Percentiles rank a stretch among this genome's conserved stretches.
Conservation (phyloP, 2,888 invertebrate genomes). For the Diarsia dahlii region DNA sequence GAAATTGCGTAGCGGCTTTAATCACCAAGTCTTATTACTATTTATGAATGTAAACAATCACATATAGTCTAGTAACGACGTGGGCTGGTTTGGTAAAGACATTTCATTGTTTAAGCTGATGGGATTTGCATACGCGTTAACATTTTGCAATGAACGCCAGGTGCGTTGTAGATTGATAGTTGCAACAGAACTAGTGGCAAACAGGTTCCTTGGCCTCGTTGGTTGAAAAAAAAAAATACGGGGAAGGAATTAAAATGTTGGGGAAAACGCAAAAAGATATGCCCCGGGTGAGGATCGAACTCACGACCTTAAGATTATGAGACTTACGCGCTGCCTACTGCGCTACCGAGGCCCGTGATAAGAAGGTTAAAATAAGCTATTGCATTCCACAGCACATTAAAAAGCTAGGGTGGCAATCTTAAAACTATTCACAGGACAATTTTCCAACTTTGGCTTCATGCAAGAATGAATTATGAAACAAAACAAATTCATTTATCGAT, state of each 20-base stretch:
- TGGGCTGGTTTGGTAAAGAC: conserved; percentile 75
- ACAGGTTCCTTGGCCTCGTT: conserved; percentile 54
- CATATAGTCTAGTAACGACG: conserved; percentile 72
- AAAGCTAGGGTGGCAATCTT: conserved; percentile 4
- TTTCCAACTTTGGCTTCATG: not conserved
- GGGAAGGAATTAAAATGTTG: conserved; percentile 33
- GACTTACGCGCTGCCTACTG: conserved; percentile 97
- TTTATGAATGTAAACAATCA: conserved; percentile 76
- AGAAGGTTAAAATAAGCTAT: conserved; percentile 54
- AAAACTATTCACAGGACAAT: not conserved
- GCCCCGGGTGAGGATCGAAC: conserved; percentile 98
- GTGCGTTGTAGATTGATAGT: conserved; percentile 68
- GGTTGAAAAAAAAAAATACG: conserved; percentile 60
- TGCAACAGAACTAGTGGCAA: conserved; percentile 60
- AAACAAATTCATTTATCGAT: conserved; percentile 9
- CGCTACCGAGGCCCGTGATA: conserved; percentile 93
- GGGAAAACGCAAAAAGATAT: conserved; percentile 75
- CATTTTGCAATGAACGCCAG: conserved; percentile 72
- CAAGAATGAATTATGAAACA: conserved; percentile 11
- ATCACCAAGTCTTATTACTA: conserved; percentile 74
- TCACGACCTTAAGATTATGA: conserved; percentile 98
- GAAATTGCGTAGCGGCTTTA: conserved; percentile 69
- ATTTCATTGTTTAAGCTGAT: conserved; percentile 78
- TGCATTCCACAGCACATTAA: not conserved
- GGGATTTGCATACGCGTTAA: conserved; percentile 76